Evolutionary conservation across 1,140 invertebrate genomes (phyloP), one percentile per base, ranked within the genome.

Genomic region (Pectinophora gossypiella): DNA sequence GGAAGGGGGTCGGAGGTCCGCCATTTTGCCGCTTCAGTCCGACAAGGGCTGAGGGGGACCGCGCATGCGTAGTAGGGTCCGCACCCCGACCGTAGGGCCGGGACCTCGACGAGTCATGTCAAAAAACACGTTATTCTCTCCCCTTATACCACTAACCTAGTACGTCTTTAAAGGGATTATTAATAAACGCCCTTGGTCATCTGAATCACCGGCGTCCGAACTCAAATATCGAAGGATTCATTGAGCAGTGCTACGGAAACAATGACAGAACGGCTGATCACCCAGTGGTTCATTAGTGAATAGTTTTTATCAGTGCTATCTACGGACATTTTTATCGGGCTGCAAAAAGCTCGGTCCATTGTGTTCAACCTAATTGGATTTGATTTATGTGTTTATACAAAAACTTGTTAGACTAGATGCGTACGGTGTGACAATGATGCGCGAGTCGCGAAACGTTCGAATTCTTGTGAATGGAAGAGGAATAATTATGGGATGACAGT

Each of bases 41-140:
- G 65, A 60, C 68, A 76, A 72, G 77, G 76, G 76, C 64, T 74
- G 63, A 61, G 74, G 83, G 81, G 82, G 74, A 70, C 23, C 69
- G 66, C 84, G 84, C 84, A 87, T 79, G 84, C 84, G 84, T 56
- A 61, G 23, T 42, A 22, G 47, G 50, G 47, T 77, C 81, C 79
- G 79, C 81, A 80, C 81, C 81, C 81, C 76, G 74, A 16, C 27
- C 48, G 69, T 69, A 78, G 73, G 72, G 72, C 75, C 72, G 73
- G 75, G 83, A 78, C 72, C 73, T 78, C 74, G 61, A 66, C 65
- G 54, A 76, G 72, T 75, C 68, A 85, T 85, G 84, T 87, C 81
- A 84, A 85, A 87, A 84, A 82, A 83, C 77, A 82, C 80, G 77
- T 82, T 83, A 83, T 83, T 85, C 74, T 78, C 61, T 75, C 76